Base-by-base conservation (phyloP, 2,113 vertebrate genomes). In the Vimba vimba region DNA sequence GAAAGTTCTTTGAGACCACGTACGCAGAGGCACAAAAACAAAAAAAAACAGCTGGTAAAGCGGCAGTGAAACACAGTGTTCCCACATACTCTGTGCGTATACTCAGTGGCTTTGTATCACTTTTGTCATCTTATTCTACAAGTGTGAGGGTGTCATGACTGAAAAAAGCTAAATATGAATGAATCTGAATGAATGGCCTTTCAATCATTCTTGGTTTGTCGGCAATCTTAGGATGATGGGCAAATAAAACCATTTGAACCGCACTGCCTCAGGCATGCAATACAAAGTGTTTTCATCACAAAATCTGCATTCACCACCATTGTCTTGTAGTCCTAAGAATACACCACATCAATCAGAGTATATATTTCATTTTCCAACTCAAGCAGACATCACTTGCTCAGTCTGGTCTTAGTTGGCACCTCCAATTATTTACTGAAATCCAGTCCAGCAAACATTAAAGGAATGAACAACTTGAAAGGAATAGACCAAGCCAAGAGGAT, bases 41-140 rank as follows among this genome's bases (percentile, higher is more conserved):
- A 89, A 91, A 85, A 92, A 86, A 91, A 91, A 89, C 89, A 90
- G 88, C 92, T 89, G 89, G 91, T 88, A 43, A 23, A 90, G 90
- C 87, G 82, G 86, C 81, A 68, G 21, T 75, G 89, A 87, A 92
- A 89, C 86, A 83, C 92, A 91, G 55, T 0, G 76, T 91, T 86
- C 92, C 92, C 92, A 91, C 92, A 90, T 91, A 85, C 21, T 47
- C 69, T 74, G 27, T 27, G 27, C 1, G 27, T 27, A 27, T 27
- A 27, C 27, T 27, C 27, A 27, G 27, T 27, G 27, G 27, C 27
- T 27, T 27, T 27, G 27, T 27, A 90, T 77, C 80, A 59, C 59
- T 64, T 73, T 71, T 60, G 50, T 82, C 89, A 30, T 90, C 59
- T 73, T 85, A 47, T 13, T 68, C 69, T 59, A 62, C 8, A 30